phyloP scores from a whole-genome alignment of 2,888 invertebrate species.

The Harmothoe impar region DNA sequence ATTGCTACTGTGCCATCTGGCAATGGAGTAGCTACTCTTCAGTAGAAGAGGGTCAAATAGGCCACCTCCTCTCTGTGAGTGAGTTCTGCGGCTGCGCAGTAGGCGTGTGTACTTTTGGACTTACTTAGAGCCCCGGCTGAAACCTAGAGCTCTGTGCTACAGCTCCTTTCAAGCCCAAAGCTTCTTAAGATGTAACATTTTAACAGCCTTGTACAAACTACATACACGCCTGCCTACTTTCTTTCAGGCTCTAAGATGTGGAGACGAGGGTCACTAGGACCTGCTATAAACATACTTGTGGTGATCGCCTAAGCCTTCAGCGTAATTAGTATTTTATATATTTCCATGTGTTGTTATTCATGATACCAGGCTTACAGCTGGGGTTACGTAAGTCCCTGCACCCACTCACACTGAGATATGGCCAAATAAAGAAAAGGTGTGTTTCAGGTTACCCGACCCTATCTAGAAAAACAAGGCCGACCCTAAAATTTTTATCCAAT shows the following conservation, averaged over 20 bases:
- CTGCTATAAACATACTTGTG: neutral
- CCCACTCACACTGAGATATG: too few species aligned
- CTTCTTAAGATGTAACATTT: constrained; percentile 38
- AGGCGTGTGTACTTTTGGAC: neutral
- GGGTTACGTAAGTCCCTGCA: too few species aligned
- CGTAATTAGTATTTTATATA: constrained; percentile 14
- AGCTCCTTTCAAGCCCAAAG: neutral
- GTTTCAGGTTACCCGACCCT: too few species aligned
- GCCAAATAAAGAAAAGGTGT: too few species aligned
- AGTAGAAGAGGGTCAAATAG: neutral
- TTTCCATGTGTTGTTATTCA: neutral
- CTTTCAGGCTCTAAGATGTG: neutral
- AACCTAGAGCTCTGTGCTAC: neutral
- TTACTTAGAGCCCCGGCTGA: neutral
- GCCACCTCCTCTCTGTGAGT: neutral
- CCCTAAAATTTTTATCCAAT: too few species aligned
- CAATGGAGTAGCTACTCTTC: neutral
- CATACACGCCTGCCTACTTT: neutral
- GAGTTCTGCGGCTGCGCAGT: neutral
- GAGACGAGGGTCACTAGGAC: neutral
- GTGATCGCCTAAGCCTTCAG: neutral
- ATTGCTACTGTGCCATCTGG: neutral
- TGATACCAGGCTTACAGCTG: neutral
- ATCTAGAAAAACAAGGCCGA: too few species aligned
- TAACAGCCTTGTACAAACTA: constrained; percentile 32